These are phyloP conservation scores for Rhimphoctona megacephalus DNA, from an alignment of 2,888 invertebrate species.

Conservation along the genomic window DNA sequence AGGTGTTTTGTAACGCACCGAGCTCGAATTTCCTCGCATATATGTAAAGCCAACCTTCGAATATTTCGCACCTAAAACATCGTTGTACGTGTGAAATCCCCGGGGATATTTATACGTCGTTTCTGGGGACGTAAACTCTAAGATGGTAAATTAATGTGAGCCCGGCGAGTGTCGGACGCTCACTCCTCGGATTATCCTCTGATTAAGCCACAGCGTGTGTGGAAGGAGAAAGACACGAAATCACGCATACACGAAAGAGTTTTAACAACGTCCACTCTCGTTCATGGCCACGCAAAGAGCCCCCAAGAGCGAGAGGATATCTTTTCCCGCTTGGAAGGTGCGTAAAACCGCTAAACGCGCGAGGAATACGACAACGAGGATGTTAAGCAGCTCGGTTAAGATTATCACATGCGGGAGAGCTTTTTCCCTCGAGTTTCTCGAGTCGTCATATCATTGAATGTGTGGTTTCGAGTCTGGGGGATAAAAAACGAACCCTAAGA, in stretches of 20 bases:
- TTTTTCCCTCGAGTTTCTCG: conserved; percentile 10
- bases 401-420: conserved; percentile 48
- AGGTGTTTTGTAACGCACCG: conserved; percentile 20
- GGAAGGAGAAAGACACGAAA: conserved; percentile 43
- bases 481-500: neutral
- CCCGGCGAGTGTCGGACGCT: conserved; percentile 39
- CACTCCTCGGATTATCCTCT: conserved; percentile 61
- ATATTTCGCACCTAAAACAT: conserved; percentile 47
- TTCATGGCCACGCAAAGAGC: neutral
- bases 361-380: conserved; percentile 64
- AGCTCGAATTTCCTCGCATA: conserved; percentile 56
- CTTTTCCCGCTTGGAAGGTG: conserved; percentile 40
- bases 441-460: conserved; percentile 54
- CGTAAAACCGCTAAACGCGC: conserved; percentile 64
- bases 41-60: conserved; percentile 24
- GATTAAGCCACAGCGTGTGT: conserved; percentile 62
- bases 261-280: conserved; percentile 21
- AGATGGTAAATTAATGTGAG: conserved; percentile 65
- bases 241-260: neutral
- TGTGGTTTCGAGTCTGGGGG: conserved; percentile 12
- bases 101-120: conserved; percentile 61
- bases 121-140: conserved; percentile 59
- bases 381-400: conserved; percentile 61
- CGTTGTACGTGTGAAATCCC: conserved; percentile 31
- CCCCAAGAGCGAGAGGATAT: conserved; percentile 10